Conservation (phyloP, 2,888 invertebrate genomes). For the Mystacides longicornis region DNA sequence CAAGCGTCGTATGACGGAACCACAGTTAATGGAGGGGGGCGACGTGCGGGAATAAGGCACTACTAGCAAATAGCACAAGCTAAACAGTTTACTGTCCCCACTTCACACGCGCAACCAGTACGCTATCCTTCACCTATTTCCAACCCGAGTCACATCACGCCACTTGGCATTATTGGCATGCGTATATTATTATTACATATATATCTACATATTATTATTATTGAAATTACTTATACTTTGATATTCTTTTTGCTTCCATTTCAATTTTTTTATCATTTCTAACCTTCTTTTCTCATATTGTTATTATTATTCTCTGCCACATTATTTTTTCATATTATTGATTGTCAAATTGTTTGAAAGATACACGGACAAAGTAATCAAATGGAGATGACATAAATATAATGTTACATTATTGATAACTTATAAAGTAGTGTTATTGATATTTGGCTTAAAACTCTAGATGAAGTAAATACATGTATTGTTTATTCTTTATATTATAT, state of each 20-base stretch:
- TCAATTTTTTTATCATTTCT: slow-evolving; percentile 25
- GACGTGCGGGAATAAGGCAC: slow-evolving; percentile 51
- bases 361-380: too few relatives aligned
- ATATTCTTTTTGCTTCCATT: slow-evolving; percentile 26
- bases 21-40: slow-evolving; percentile 67
- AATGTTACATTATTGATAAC: too few relatives aligned
- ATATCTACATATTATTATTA: slow-evolving; percentile 16
- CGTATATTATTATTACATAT: slow-evolving; percentile 16
- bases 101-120: slow-evolving; percentile 28
- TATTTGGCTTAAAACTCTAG: too few relatives aligned
- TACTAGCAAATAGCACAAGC: slow-evolving; percentile 34
- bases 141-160: slow-evolving; percentile 23
- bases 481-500: too few relatives aligned
- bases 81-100: slow-evolving; percentile 33
- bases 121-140: slow-evolving; percentile 28
- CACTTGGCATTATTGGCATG: slow-evolving; percentile 27
- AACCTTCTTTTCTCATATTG: too few relatives aligned
- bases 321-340: too few relatives aligned
- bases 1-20: slow-evolving; percentile 86
- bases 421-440: too few relatives aligned
- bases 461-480: too few relatives aligned
- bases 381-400: too few relatives aligned
- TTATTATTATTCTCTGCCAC: too few relatives aligned
- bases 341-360: too few relatives aligned
- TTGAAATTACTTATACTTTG: slow-evolving; percentile 25